Evolutionary conservation across 2,888 invertebrate genomes (phyloP).

Genomic region (Philaethria dido): DNA sequence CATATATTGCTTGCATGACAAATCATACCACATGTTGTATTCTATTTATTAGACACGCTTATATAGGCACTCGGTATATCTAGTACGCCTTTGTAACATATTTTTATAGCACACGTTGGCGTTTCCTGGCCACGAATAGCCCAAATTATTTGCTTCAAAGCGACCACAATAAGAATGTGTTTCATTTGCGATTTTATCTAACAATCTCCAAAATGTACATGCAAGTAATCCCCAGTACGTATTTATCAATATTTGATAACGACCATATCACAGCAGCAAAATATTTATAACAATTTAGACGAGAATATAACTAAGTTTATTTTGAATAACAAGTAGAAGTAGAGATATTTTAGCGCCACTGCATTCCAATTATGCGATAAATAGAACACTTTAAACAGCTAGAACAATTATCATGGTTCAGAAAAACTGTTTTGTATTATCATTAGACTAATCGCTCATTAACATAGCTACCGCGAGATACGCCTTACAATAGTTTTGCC

Average conservation of each 20-base stretch:
- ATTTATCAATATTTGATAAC: slow-evolving; percentile 7
- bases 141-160: neutral
- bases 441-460: slow-evolving; percentile 29
- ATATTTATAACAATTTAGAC: neutral
- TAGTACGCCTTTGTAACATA: neutral
- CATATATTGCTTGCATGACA: slow-evolving; percentile 3
- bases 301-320: neutral
- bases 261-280: neutral
- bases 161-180: neutral
- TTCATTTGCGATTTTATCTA: neutral
- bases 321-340: neutral
- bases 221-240: neutral
- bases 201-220: neutral
- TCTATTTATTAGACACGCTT: slow-evolving; percentile 3
- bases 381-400: slow-evolving; percentile 44
- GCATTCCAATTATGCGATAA: slow-evolving; percentile 45
- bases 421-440: slow-evolving; percentile 47
- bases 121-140: neutral
- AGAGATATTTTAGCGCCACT: slow-evolving; percentile 35
- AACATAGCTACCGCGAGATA: slow-evolving; percentile 23
- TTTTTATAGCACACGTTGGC: neutral
- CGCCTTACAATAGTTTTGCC: neutral
- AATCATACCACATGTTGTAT: slow-evolving; percentile 7
- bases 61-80: neutral
- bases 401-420: slow-evolving; percentile 48